These are phyloP conservation scores for Elephantulus edwardii DNA, from an alignment of 2,113 vertebrate species.

Conservation along the genomic window DNA sequence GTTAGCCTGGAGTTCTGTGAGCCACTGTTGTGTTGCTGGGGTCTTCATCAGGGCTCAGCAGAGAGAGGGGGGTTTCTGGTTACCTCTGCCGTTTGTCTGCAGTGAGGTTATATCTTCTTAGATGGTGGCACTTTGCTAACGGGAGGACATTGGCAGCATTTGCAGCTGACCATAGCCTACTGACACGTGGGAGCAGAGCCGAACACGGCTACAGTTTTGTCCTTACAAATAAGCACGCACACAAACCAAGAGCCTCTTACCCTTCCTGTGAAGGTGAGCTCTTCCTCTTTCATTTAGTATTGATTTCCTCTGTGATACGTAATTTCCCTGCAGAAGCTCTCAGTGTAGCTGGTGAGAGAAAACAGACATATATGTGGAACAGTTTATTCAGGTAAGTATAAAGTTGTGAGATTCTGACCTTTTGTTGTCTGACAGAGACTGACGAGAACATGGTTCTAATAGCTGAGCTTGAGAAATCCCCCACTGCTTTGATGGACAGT, in stretches of 20 bases:
- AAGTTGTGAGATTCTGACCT: neutral
- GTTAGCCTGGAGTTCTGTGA: neutral
- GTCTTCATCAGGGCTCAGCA: neutral
- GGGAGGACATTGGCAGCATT: neutral
- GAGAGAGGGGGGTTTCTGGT: accelerated
- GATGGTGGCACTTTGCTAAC: neutral
- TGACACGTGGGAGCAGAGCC: neutral
- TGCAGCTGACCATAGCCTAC: accelerated
- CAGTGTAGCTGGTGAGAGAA: neutral
- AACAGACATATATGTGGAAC: neutral
- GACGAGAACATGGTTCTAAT: neutral
- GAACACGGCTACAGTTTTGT: accelerated
- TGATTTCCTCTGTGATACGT: neutral
- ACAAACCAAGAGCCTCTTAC: neutral
- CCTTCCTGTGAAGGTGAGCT: neutral
- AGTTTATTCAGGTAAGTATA: neutral
- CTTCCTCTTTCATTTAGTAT: neutral
- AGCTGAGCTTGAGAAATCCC: neutral
- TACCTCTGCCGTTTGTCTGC: neutral
- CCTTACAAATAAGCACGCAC: neutral
- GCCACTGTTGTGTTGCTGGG: neutral
- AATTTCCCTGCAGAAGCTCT: neutral
- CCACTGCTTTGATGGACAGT: neutral
- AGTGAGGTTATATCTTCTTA: neutral
- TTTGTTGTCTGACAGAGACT: neutral